Base-by-base conservation (phyloP, 2,888 invertebrate species). In the Hypomecis atomaria region DNA sequence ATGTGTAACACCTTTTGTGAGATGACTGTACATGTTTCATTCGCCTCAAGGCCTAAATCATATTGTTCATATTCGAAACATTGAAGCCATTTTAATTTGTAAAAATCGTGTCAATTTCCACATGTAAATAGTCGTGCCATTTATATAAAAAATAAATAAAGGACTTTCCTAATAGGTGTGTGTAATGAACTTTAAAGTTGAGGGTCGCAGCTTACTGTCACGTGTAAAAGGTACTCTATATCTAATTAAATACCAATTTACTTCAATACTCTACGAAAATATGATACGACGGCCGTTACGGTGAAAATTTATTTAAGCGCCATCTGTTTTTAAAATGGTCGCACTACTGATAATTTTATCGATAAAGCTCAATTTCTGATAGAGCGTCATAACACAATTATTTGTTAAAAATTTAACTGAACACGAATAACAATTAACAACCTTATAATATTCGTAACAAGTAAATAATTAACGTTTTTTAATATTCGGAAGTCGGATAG, bases 81-180 rank as follows among this genome's bases (percentile, higher is more conserved):
- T 74, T 73, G 71, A 73, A 76, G 76, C 76, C 74, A 74, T 78
- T 78, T 79, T 81, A 66, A 77, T 81, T 83, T 83, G 69, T 81
- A 78, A 80, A 83, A 78, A 86, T 83, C 81, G 87, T 88, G 92
- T 92, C 92, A 92, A 92, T 92, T 52, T 91, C 85, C 90, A 82
- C 77, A 79, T 92, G 91, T 91, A 91, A 79, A 92, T 92, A 92
- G 83, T 86, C 78, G 92, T 92, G 92, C 92, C 91, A 92, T 92
- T 86, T 70, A 74, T 76, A 74, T 76, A 74, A 74, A 64, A 71
- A 61, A 65, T 73, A 77, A 78, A 77, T 73, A 77, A 78, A 77
- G 73, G 75, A 77, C 78, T 77, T 83, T 85, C 76, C 75, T 73
- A 77, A 79, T 86, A 83, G 85, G 71, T 82, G 81, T 80, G 82